Base-by-base conservation (phyloP, 2,888 invertebrate species). In the Synergus umbraculus region DNA sequence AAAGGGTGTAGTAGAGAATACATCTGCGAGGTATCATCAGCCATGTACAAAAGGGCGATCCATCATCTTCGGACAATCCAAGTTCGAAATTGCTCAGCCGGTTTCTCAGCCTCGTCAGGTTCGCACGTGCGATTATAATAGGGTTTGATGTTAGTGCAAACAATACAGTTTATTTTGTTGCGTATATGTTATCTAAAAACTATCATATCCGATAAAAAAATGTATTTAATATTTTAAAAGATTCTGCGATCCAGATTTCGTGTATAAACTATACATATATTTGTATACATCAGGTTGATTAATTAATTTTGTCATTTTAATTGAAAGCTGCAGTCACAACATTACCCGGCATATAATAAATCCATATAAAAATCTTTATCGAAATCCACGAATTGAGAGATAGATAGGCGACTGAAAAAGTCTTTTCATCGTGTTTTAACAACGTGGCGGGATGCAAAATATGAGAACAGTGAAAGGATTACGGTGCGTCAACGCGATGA, bases 21-120 rank as follows among this genome's bases (percentile, higher is more conserved):
- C 91, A 91, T 91, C 91, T 91, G 91, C 90, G 88, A 88, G 88
- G 90, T 90, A 91, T 91, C 90, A 89, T 90, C 89, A 88, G 87
- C 86, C 85, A 83, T 86, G 84, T 87, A 91, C 91, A 91, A 91
- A 91, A 90, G 90, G 86, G 87, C 91, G 90, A 92, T 92, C 91
- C 91, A 91, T 91, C 91, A 91, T 92, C 87, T 88, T 86, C 87
- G 88, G 90, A 90, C 90, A 90, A 90, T 89, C 87, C 86, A 87
- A 90, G 88, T 79, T 84, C 81, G 79, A 83, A 84, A 83, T 84
- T 83, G 83, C 80, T 82, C 81, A 78, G 82, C 79, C 79, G 82
- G 77, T 66, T 82, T 81, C 78, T 81, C 77, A 73, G 80, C 65
- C 82, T 81, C 76, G 58, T 43, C 78, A 63, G 78, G 76, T 80